Percentiles rank a stretch among this genome's conserved stretches.
Conservation (phyloP, 2,888 invertebrate species). For the Tridacna gigas region DNA sequence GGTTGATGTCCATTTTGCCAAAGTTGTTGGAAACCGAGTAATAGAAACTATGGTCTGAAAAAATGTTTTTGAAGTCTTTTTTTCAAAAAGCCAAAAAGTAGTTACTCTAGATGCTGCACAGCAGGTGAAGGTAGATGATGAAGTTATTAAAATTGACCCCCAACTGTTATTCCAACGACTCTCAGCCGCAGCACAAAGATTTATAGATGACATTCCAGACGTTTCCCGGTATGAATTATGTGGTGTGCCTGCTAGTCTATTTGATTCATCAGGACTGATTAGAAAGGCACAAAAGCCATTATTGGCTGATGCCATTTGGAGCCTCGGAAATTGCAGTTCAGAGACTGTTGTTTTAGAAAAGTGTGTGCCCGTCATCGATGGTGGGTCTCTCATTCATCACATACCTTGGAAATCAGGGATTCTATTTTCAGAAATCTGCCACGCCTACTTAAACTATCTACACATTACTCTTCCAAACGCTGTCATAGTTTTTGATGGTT, state of each 20-base stretch:
- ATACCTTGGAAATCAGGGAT: slow-evolving; percentile 4
- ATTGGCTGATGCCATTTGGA: background rate
- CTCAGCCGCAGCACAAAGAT: background rate
- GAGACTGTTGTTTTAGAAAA: background rate
- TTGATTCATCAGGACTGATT: background rate
- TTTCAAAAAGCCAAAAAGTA: no score
- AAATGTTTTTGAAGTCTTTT: no score
- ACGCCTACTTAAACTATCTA: background rate
- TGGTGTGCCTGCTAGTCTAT: background rate
- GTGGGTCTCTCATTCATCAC: slow-evolving; percentile 9
- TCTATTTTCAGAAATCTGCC: background rate
- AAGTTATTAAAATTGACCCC: background rate
- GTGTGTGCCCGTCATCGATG: background rate
- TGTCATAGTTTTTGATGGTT: slow-evolving; percentile 29
- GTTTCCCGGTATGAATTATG: background rate
- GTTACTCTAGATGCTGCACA: background rate
- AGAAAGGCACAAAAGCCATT: background rate
- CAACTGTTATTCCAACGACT: background rate
- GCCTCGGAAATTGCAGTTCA: background rate
- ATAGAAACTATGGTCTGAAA: no score
- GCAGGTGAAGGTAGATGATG: no score
- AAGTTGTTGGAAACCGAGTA: no score
- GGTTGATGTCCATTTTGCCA: no score
- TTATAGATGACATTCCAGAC: background rate
- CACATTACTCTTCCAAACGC: no score